Evolutionary conservation across 2,797 vertebrate species (phyloP), one percentile per base, ranked within the genome.

Genomic region (Heterohyrax brucei): DNA sequence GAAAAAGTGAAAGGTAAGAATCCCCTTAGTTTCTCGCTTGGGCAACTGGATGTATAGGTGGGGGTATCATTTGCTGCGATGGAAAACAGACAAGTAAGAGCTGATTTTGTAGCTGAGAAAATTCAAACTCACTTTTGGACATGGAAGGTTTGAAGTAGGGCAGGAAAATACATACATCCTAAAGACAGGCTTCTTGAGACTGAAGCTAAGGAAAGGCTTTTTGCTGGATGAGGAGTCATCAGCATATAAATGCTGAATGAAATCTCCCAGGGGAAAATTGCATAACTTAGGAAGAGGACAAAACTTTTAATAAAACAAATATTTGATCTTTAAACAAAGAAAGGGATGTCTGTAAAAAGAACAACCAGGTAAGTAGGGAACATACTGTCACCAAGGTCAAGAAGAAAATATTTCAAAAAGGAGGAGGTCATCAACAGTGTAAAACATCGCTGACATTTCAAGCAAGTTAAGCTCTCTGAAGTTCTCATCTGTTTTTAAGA

Each of bases 191-290:
- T 75, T 82, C 81, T 73, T 76, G 61, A 96, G n/a, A 81, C 62
- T 75, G 53, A 83, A 94, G 64, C 30, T 97, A 68, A 91, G n/a
- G 44, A 88, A 95, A 39, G 85, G 76, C 12, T 62, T 94, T 96
- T 56, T 44, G 8, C 68, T 95, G 77, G 61, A 84, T 92, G 77
- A 75, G 7, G 22, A 89, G 66, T 95, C 72, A 95, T 92, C 53
- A 70, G 72, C 86, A 81, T 94, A 77, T 68, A 93, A 88, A 79
- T 14, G 28, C 56, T 59, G 33, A 91, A 48, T 80, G 87, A 88
- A 13, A 86, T 89, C 93, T 83, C 76, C 72, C 80, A 53, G 1
- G 2, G 72, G 79, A 94, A 91, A 83, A 92, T 46, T 21, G 9
- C 70, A 14, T 48, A 94, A 86, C n/a, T 90, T 53, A 62, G 87